Percentiles rank a stretch among this genome's conserved stretches.
These are phyloP conservation scores for Acropternis orthonyx DNA, from an alignment of 2,797 vertebrate genomes.

Conservation along the genomic window DNA sequence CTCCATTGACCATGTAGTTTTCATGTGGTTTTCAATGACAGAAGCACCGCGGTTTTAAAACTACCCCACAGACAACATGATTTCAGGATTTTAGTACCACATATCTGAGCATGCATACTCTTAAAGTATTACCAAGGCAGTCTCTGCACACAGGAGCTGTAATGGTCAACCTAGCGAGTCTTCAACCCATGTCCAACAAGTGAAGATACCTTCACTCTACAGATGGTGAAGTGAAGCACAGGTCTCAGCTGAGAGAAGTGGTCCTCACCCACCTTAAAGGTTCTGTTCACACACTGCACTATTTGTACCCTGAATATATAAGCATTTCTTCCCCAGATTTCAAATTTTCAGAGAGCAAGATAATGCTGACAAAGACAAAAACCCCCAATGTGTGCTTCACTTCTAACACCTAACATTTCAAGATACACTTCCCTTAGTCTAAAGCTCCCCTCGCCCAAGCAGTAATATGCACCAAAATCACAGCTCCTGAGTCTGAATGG, in stretches of 20 bases:
- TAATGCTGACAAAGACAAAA: neutral
- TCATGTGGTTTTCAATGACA: neutral
- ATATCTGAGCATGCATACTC: neutral
- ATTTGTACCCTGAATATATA: neutral
- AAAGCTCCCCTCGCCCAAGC: neutral
- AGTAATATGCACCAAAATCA: neutral
- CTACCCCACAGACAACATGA: neutral
- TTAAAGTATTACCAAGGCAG: neutral
- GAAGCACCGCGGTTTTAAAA: neutral
- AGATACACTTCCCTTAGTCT: neutral
- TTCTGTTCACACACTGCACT: neutral
- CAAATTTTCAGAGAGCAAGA: neutral
- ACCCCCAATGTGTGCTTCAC: neutral
- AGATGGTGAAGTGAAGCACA: neutral
- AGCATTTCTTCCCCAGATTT: neutral
- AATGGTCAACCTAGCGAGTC: neutral
- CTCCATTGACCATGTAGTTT: fast-evolving
- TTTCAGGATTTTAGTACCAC: neutral
- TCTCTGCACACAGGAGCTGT: no score
- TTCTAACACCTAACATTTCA: neutral
- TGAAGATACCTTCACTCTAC: neutral
- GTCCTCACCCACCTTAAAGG: neutral
- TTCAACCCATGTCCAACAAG: neutral
- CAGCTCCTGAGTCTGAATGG: neutral
- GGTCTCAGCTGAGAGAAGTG: fast-evolving